Conservation (phyloP, 2,113 vertebrate genomes). For the Papio anubis region DNA sequence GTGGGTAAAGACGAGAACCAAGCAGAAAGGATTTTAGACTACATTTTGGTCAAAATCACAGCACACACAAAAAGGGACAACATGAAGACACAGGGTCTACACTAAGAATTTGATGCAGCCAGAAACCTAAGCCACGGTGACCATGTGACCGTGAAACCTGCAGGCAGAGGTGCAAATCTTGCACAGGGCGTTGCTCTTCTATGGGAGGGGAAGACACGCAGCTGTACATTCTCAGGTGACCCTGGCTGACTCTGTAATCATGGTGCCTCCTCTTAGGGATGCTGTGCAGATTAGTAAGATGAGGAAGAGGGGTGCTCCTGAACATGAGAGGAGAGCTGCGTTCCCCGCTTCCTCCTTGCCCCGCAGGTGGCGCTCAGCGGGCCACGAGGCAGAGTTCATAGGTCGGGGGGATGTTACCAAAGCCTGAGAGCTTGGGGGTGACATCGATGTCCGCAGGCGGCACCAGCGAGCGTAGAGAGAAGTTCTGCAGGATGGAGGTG, state of each 20-base stretch:
- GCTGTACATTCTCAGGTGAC: neutral
- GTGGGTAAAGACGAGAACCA: neutral
- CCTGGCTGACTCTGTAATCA: neutral
- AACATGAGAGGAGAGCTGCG: neutral
- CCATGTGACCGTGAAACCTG: neutral
- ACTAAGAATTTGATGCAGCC: neutral
- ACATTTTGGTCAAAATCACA: neutral
- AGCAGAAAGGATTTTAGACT: neutral
- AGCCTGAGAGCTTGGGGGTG: constrained; percentile 63
- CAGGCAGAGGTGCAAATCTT: neutral
- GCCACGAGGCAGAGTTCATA: constrained; percentile 74
- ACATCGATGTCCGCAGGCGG: constrained; percentile 69
- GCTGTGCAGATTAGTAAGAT: neutral
- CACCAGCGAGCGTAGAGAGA: constrained; percentile 68
- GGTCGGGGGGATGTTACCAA: constrained; percentile 74
- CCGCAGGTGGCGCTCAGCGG: constrained; percentile 46
- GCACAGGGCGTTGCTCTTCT: neutral
- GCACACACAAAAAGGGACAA: neutral
- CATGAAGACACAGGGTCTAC: neutral
- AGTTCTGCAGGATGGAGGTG: constrained; percentile 79
- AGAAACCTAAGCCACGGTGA: neutral
- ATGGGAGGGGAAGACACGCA: neutral
- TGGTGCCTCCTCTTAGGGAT: neutral
- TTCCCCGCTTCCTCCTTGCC: fast-evolving
- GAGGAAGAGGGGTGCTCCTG: fast-evolving